A percentile compares a stretch with the other conserved stretches of the same genome.
These are phyloP conservation scores for Aphelenchoides besseyi DNA, from an alignment of 1,140 invertebrate species.

Conservation along the genomic window DNA sequence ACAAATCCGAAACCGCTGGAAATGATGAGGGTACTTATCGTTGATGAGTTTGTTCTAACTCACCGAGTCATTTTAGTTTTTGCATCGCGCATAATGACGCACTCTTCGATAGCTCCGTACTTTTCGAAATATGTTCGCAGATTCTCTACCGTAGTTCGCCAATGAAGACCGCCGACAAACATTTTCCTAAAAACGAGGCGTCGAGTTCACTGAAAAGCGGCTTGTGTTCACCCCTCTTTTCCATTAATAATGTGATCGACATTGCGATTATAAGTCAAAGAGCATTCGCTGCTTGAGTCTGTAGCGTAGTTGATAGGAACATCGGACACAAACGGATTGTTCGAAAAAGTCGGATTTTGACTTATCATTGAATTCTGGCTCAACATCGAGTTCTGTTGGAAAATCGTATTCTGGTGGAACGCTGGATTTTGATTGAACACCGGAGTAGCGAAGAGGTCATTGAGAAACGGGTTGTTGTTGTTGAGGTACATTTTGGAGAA, in stretches of 20 bases:
- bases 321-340: not conserved
- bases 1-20: conserved; percentile 76
- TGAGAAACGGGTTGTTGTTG: too few relatives aligned
- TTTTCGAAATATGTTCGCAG: conserved; percentile 96
- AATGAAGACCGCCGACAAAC: conserved; percentile 96
- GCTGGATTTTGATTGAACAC: too few relatives aligned
- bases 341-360: not conserved
- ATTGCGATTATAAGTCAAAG: conserved; percentile 9
- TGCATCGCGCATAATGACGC: conserved; percentile 99
- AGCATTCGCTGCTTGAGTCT: too few relatives aligned
- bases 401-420: too few relatives aligned
- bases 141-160: conserved; percentile 88
- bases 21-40: not conserved
- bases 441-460: too few relatives aligned
- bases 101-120: conserved; percentile 96
- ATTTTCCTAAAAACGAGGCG: conserved; percentile 80
- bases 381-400: too few relatives aligned
- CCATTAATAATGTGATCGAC: not conserved
- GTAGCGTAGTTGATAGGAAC: too few relatives aligned
- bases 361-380: too few relatives aligned
- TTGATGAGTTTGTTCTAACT: not conserved
- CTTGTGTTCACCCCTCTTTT: not conserved
- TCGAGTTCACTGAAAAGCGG: not conserved
- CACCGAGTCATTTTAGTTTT: conserved; percentile 72
- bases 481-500: too few relatives aligned